phyloP scores from a whole-genome alignment of 1,140 invertebrate species.

The Zelostemma sp. region DNA sequence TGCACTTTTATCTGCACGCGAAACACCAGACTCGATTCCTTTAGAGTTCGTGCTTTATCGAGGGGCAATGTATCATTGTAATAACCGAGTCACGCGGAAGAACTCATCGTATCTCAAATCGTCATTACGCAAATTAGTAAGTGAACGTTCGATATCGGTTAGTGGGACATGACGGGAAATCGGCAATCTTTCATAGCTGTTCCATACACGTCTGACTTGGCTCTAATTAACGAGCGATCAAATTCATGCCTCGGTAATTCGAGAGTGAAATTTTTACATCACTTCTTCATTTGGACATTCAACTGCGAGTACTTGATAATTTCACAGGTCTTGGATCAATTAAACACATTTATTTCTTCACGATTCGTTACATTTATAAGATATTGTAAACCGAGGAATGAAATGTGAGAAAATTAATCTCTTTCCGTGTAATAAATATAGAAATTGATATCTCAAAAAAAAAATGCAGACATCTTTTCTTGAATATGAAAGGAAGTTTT shows the following conservation, averaged over 20 bases:
- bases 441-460: too few relatives aligned
- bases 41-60: conserved; percentile 21
- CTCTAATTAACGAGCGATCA: background rate
- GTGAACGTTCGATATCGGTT: conserved; percentile 30
- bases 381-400: too few relatives aligned
- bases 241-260: background rate
- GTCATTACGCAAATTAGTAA: conserved; percentile 42
- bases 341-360: too few relatives aligned
- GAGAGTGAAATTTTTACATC: background rate
- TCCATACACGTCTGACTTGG: background rate
- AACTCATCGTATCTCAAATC: conserved; percentile 22
- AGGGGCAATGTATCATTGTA: conserved; percentile 31
- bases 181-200: background rate
- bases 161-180: conserved; percentile 23
- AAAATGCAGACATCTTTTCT: too few relatives aligned
- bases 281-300: background rate
- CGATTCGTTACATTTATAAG: too few relatives aligned
- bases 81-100: conserved; percentile 28
- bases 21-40: conserved; percentile 13
- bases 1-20: conserved; percentile 37
- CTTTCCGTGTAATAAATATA: too few relatives aligned
- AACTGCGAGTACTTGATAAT: background rate
- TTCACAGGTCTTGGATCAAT: too few relatives aligned
- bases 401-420: too few relatives aligned
- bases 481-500: too few relatives aligned